Evolutionary conservation across 2,888 invertebrate species (phyloP), one percentile per base, ranked within the genome.

Genomic region (Drosophila differens): DNA sequence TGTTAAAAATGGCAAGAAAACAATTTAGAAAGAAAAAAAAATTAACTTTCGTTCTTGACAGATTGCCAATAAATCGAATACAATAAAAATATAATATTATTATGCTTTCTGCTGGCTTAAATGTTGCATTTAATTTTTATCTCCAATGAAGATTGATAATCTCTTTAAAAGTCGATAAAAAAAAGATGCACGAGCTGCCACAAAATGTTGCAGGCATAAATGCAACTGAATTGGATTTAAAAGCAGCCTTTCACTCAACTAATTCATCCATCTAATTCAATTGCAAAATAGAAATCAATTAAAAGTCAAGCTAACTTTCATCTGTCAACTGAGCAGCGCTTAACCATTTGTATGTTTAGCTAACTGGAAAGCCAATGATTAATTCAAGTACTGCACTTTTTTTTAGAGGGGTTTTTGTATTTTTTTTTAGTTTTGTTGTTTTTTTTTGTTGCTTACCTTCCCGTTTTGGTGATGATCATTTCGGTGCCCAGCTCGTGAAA

Each of bases 391-490:
- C 54, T 10, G 7, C 5, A 25, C 9, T 19, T 5, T 51, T 3
- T 9, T 16, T 12, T 52, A 16, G 35, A 33, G 49, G 54, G 44
- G n/a, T 28, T 22, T 44, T 6, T 35, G 1, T 35, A 32, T 16
- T 30, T 14, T 30, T 30, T 35, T 35, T 25, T 25, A 1, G 22
- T 30, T 35, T 35, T 22, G 25, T 1, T 0, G 25, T 19, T 49
- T 28, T 57, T 10, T 47, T 37, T 74, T 12, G 3, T 39, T 28
- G 71, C 91, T 94, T 94, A 98, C 98, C 98, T 96, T 94, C 98
- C 98, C 89, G 98, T 98, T 94, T 99, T 99, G 39, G 98, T 99
- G 94, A 99, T 99, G 93, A 99, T 99, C 98, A 99, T 99, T 94
- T 98, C 98, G 7, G 98, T 98, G 82, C 98, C 98, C 81, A 98